Evolutionary conservation across 2,113 vertebrate species (phyloP), one percentile per base, ranked within the genome.

Genomic region (Brachionichthys hirsutus): DNA sequence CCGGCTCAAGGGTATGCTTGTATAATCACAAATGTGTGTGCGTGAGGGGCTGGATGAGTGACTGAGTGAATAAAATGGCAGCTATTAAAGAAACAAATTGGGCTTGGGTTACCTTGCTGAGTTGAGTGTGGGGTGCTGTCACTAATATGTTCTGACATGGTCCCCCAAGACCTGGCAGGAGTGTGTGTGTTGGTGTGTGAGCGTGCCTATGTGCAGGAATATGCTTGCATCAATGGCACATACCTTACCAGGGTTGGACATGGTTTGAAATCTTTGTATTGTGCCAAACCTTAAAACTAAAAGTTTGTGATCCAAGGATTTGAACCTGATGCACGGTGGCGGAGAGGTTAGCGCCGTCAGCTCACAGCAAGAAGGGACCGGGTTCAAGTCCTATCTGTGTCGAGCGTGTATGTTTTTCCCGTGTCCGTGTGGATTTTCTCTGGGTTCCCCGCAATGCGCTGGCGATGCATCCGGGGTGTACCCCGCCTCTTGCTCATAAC

Each of bases 1-100:
- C 78, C 76, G 2, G 70, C 85, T 87, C 87, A 91, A 92, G 90
- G 90, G 86, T 86, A 89, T 67, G 70, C 83, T 65, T 70, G 87
- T 89, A 91, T 90, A 91, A 87, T 83, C 74, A 81, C 67, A 83
- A 78, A 64, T 58, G 22, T 9, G n/a, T 38, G 36, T 38, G 36
- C 6, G 47, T 12, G 36, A 52, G 60, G 56, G 45, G 15, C 44
- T 77, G 74, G 77, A 76, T 70, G 80, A 75, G 73, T 83, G 86
- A 83, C 73, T 88, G 77, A 71, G 81, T 85, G 88, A 90, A 91
- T 90, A 91, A 88, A 82, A 72, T 77, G 78, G 54, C 75, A 67
- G 73, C 87, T 90, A 90, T 90, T 90, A 92, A 71, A 70, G 66
- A 86, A 88, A 84, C 84, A 89, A 86, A 88, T 88, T 88, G 85